Percentiles rank a stretch among this genome's conserved stretches.
phyloP scores from a whole-genome alignment of 2,888 invertebrate genomes.

The Silvanus unidentatus region DNA sequence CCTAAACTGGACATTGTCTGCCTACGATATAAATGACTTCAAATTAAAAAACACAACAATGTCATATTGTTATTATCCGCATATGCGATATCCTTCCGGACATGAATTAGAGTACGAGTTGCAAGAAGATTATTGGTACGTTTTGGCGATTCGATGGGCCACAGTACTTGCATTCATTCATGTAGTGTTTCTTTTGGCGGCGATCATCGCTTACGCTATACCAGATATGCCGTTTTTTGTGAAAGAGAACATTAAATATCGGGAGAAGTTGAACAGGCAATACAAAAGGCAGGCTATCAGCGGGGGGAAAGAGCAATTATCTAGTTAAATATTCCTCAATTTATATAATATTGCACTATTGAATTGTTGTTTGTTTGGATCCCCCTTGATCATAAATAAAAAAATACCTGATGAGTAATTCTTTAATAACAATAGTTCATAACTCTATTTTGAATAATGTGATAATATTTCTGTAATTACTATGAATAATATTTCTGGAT shows the following conservation, averaged over 20 bases:
- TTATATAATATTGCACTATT: too few relatives aligned
- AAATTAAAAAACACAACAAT: slow-evolving; percentile 7
- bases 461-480: too few relatives aligned
- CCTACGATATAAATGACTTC: slow-evolving; percentile 27
- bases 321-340: too few relatives aligned
- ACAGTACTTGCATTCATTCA: slow-evolving; percentile 59
- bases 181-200: slow-evolving; percentile 53
- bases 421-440: too few relatives aligned
- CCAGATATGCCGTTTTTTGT: slow-evolving; percentile 53
- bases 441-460: too few relatives aligned
- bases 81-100: slow-evolving; percentile 37
- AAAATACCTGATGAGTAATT: too few relatives aligned
- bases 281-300: too few relatives aligned
- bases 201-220: slow-evolving; percentile 56
- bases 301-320: too few relatives aligned
- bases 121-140: slow-evolving; percentile 51
- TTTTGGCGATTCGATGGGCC: slow-evolving; percentile 52
- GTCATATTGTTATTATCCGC: slow-evolving; percentile 40
- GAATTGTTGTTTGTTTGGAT: too few relatives aligned
- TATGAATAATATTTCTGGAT: too few relatives aligned
- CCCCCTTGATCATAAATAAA: too few relatives aligned
- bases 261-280: too few relatives aligned
- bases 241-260: slow-evolving; percentile 21
- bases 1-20: slow-evolving; percentile 29
- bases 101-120: slow-evolving; percentile 36